Conservation (phyloP, 2,888 invertebrate species). For the Blastobasis lacticolella region DNA sequence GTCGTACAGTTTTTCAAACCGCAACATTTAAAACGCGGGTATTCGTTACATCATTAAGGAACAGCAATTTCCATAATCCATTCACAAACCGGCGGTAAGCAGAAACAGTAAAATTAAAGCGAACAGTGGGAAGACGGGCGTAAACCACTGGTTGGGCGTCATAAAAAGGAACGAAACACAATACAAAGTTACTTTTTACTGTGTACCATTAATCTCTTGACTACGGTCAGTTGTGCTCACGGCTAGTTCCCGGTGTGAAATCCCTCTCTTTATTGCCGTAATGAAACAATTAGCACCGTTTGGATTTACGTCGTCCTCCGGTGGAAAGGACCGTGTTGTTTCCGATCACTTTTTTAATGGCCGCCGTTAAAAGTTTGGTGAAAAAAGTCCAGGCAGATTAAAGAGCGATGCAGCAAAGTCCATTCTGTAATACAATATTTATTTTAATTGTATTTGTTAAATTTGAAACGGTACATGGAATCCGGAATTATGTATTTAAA, state of each 20-base stretch:
- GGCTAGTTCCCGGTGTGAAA: conserved; percentile 28
- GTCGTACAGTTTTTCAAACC: too few species aligned
- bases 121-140: conserved; percentile 26
- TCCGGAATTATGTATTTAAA: too few species aligned
- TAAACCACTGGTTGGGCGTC: conserved; percentile 28
- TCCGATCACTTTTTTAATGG: too few species aligned
- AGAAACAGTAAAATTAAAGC: conserved; percentile 19
- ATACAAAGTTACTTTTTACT: conserved; percentile 31
- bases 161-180: conserved; percentile 30
- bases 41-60: conserved; percentile 1
- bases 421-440: too few species aligned
- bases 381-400: too few species aligned
- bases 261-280: conserved; percentile 33
- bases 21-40: background rate
- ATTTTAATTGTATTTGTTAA: too few species aligned
- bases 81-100: conserved; percentile 10
- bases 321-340: too few species aligned
- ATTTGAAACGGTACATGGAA: too few species aligned
- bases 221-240: conserved; percentile 12
- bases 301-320: conserved; percentile 21
- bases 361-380: too few species aligned
- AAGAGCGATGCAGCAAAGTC: too few species aligned
- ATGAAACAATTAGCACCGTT: conserved; percentile 36
- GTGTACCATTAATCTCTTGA: conserved; percentile 26
- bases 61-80: conserved; percentile 13